Base-by-base conservation (phyloP, 2,797 vertebrate species). In the Harpagifer antarcticus region DNA sequence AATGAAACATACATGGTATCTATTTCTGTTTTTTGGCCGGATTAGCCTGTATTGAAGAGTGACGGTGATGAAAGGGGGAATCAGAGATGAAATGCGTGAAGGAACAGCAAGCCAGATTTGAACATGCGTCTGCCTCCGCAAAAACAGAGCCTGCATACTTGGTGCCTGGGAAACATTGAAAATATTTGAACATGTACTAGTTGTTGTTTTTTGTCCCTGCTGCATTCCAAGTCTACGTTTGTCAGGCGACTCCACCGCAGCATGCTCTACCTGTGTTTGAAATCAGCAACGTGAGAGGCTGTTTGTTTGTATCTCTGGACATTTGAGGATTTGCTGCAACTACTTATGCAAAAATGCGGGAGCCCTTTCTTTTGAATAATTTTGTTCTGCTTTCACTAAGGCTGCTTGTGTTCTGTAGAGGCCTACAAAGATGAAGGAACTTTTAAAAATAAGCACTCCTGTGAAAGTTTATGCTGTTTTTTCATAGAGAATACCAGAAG, bases 191-290 rank as follows among this genome's bases (percentile, higher is more conserved):
- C 69, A 67, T 7, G 42, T 44, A 64, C 42, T 52, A 40, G 23
- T 14, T 47, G 12, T 14, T 20, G 48, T 49, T 45, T 37, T 59
- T 31, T 12, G 17, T 68, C 56, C 52, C 53, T 4, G 59, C 66
- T 75, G 65, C 65, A 82, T 57, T 10, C 49, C 5, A 40, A 52
- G 44, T 58, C 53, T 60, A 65, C 42, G 58, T 62, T 70, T 82
- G 57, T 73, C 54, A 49, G 49, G 42, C 1, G 31, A 56, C 33
- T 68, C 56, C 56, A 40, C 45, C 5, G 10, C 40, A 55, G 61
- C 53, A 62, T 50, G 31, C 64, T 65, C n/a, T 9, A 2, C 63
- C 67, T n/a, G n/a, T 70, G 68, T 87, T 82, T 85, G 69, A 77
- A 83, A 72, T 58, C 59, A 23, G 73, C 73, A 40, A 17, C 8